These are phyloP conservation scores for Paralvinella palmiformis DNA, from an alignment of 1,140 invertebrate species.

Conservation along the genomic window DNA sequence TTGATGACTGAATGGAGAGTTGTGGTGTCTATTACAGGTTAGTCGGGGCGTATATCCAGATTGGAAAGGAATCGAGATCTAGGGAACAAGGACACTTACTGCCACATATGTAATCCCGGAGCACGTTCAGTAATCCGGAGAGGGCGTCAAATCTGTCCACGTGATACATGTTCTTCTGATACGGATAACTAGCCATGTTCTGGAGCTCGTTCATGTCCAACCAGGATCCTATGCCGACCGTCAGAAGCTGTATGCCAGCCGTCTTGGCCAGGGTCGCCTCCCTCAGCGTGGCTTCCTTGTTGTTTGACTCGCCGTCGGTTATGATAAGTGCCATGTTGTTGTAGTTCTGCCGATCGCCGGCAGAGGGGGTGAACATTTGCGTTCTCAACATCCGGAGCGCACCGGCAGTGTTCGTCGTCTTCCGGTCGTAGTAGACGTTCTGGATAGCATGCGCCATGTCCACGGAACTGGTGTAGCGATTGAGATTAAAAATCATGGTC, in stretches of 20 bases:
- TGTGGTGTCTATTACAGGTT: too few relatives aligned
- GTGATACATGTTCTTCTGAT: neutral
- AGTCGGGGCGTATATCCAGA: too few relatives aligned
- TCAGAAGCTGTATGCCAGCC: neutral
- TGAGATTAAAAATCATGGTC: neutral
- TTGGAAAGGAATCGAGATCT: too few relatives aligned
- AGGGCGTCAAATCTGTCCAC: slow-evolving; percentile 5
- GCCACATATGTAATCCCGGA: neutral
- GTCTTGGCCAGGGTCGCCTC: neutral
- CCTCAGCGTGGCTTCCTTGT: slow-evolving; percentile 20
- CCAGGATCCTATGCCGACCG: slow-evolving; percentile 14
- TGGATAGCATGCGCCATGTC: neutral
- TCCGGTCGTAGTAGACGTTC: neutral
- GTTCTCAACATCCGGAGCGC: neutral
- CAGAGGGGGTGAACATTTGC: slow-evolving; percentile 13
- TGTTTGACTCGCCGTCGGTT: slow-evolving; percentile 27
- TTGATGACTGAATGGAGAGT: too few relatives aligned
- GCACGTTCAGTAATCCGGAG: neutral
- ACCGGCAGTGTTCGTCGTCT: slow-evolving; percentile 5
- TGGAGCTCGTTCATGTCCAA: slow-evolving; percentile 7
- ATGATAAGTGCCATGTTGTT: slow-evolving; percentile 6
- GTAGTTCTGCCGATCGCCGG: neutral
- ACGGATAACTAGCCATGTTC: slow-evolving; percentile 11
- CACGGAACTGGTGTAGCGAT: neutral
- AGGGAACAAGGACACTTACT: slow-evolving; percentile 2